Conservation (phyloP, 2,888 invertebrate genomes). For the Cryptus viduatorius region DNA sequence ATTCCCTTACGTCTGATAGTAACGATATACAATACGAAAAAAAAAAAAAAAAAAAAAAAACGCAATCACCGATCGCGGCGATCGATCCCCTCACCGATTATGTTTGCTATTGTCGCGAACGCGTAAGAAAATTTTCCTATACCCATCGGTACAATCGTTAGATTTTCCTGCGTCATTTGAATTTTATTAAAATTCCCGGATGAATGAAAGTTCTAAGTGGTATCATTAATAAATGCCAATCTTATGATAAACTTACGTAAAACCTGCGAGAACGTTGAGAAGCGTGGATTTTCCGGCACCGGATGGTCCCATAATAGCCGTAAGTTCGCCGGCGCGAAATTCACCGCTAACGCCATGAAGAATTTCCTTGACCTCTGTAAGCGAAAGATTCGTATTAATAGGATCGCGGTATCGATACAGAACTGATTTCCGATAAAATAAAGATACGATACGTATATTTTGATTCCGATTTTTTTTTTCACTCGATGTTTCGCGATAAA, state of each 20-base stretch:
- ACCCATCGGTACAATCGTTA: not conserved
- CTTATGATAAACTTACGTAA: constrained; percentile 89
- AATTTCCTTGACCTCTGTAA: constrained; percentile 88
- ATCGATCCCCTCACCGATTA: no score
- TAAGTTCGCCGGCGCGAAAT: constrained; percentile 88
- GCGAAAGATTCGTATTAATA: constrained; percentile 3
- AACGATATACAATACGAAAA: not conserved
- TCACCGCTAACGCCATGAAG: constrained; percentile 86
- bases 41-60: not conserved
- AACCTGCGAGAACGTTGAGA: constrained; percentile 95
- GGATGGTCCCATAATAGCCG: constrained; percentile 90
- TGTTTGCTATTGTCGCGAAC: not conserved
- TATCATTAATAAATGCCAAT: not conserved
- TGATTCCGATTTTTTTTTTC: not conserved
- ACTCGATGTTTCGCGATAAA: not conserved
- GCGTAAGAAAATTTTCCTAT: not conserved
- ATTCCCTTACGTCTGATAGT: not conserved
- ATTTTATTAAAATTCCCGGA: not conserved
- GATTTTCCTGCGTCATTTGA: not conserved
- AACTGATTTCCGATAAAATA: not conserved
- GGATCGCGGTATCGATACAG: not conserved
- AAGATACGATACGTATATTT: not conserved
- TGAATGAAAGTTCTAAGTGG: not conserved
- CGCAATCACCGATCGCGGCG: no score
- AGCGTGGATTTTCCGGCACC: constrained; percentile 94